Evolutionary conservation across 2,113 vertebrate species (phyloP), one percentile per base, ranked within the genome.

Genomic region (Murina feae): DNA sequence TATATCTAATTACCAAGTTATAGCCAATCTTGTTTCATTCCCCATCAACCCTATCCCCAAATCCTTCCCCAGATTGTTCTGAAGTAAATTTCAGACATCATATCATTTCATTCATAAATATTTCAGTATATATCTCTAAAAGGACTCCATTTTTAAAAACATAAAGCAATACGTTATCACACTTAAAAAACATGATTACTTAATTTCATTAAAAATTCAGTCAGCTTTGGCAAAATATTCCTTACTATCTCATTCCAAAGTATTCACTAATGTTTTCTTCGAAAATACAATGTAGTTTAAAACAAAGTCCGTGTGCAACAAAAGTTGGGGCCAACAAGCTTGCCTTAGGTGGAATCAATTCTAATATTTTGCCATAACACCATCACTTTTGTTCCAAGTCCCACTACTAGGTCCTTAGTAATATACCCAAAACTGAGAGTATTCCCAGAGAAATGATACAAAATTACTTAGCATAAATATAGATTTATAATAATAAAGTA

Each of bases 191-290:
- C 14, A 28, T n/a, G 44, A 86, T 21, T 79, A 53, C 32, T 90
- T 86, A 47, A 90, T 81, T 81, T 80, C n/a, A 66, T 44, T 84
- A 86, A 94, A 91, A 44, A 91, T 47, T 32, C 68, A 90, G 35
- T 63, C 42, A 83, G 20, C 20, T 49, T 4, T 75, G 55, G 42
- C 30, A 63, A 55, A 84, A 21, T 79, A 93, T 75, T 82, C 81
- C 74, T 95, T 87, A 65, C 39, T 86, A 68, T 3, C 63, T 94
- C 75, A 93, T 76, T 65, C 14, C 63, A 84, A 76, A 81, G 32
- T 71, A 68, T 91, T 93, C 55, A 95, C 83, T 68, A 93, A 69
- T 85, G 23, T 83, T 91, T 85, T 39, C 60, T 81, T 69, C 53
- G 37, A 66, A 93, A 90, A 88, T 79, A 63, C 25, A 89, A 68